Evolutionary conservation across 37 sponge, comb jelly and placozoan genomes (phyloP), one percentile per base, ranked within the genome.

Genomic region (Ianthella basta): DNA sequence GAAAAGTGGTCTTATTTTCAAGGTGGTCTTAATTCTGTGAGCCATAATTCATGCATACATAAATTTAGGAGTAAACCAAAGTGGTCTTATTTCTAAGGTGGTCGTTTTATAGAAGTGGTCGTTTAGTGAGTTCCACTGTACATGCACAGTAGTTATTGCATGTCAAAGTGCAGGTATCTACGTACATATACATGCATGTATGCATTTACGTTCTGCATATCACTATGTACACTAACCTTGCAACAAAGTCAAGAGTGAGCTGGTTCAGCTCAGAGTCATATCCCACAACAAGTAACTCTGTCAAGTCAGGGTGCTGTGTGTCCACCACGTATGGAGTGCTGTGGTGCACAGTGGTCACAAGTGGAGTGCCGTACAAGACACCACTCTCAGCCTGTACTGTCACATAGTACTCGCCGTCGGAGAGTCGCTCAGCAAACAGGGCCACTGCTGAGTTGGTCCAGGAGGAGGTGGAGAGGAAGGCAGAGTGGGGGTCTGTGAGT

Each of bases 291-390:
- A 21, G 34, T 0, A 80, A 85, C 6, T 55, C 67, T 10, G 35
- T 29, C 24, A 96, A 24, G 3, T 73, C 23, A n/a, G 97, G 97
- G 34, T 88, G 92, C 57, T 80, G 69, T 2, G 90, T 91, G 56
- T 96, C 97, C 25, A 96, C 56, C 1, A 88, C 61, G 69, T 91
- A 91, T 19, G 92, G 94, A 23, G 92, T 91, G 60, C 77, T 79
- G 72, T 96, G 97, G 0, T 89, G 88, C 19, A 96, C 69, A 1
- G 89, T 93, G 20, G 94, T 93, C 33, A 88, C 94, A 18, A 93
- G 87, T 0, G 97, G 84, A 1, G 94, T 94, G 15, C 97, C 97
- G 55, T 94, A 91, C 18, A 38, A 90, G 13, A 89, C 92, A 67
- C 57, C 27, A 80, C 86, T 96, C 69, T 55, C 39, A 55, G 39